Evolutionary conservation across 2,888 invertebrate species (phyloP), one percentile per base, ranked within the genome.

Genomic region (Brachycybe producta): DNA sequence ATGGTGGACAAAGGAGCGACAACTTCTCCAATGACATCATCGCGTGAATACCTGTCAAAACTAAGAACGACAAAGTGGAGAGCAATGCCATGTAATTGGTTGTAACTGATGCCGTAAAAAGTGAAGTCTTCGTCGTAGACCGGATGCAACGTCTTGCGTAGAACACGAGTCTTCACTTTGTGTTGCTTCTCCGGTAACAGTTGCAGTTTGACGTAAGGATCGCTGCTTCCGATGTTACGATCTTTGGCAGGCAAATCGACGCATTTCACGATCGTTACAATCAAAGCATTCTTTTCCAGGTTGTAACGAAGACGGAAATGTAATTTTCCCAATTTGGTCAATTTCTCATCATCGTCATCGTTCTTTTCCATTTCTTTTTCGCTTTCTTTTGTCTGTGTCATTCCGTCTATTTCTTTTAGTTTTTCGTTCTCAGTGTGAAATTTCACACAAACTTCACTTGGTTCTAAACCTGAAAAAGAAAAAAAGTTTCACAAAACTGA

Each of bases 81-180:
- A 4, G 91, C 92, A 68, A 90, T 88, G 63, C 80, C 81, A 64
- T 83, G 75, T 53, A 94, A 74, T 68, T 94, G 91, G 64, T 82
- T 81, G 58, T 82, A 79, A 44, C 80, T 80, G 61, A 91, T 78
- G 49, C 95, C 95, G 66, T 94, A 98, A 75, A 98, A 97, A 1
- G 95, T 97, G 67, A 98, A 98, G 68, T 95, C 95, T 70, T 98
- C 98, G 63, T 98, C 95, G 69, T 95, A 98, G 1, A 90, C 83
- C 0, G 98, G 98, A 70, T 90, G 88, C 48, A 87, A 77, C 40
- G 97, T 95, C 67, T 95, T 94, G 57, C 95, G 80, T 34, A 97
- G 79, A 7, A 98, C 95, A 52, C 95, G 76, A 54, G 94, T 94
- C 71, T 94, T 95, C 50, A 92, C 94, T 68, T 92, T 91, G 66